Base-by-base conservation (phyloP, 1,140 invertebrate species). In the Heliconius hewitsoni region DNA sequence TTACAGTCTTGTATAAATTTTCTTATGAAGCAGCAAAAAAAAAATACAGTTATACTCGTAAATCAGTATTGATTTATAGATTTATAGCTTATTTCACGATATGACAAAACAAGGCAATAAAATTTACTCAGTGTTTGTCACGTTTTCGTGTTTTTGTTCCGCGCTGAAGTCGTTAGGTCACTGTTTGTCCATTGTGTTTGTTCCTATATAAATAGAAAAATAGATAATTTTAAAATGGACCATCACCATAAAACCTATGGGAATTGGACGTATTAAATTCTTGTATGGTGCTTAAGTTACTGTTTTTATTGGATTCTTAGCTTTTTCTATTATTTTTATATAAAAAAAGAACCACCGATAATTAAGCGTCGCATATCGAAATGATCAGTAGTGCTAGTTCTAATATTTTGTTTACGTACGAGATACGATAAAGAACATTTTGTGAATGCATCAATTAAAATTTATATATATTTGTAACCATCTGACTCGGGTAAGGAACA, bases 401-500 rank as follows among this genome's bases (percentile, higher is more conserved):
- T 3, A 13, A 37, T 11, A 23, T 79, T 71, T 74, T 82, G 77
- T 37, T 74, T 46, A 3, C 71, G 18, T 1, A 82, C 39, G 18
- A 73, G 73, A 55, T 79, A 79, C 0, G 76, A 34, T 2, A 83
- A 66, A 60, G 57, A 74, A 60, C 52, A 81, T 72, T 83, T 79
- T 0, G 82, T 79, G 30, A 79, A 81, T 4, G 77, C 30, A 18
- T 83, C 79, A 5, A 80, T 46, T 18, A 80, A 0, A 18, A 82
- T n/a, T 1, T 80, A 39, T 2, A 82, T 46, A n/a, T 57, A 77
- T 42, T 80, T 83, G 55, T 71, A 82, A 23, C 75, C 79, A 60
- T 84, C 76, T 1, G 81, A 83, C 23, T 73, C 78, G 2, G 85
- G 78, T 13, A 88, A 82, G 0, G 83, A 13, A 73, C 52, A 16